Conservation (phyloP, 2,888 invertebrate genomes). For the Agonopterix alstromeriana region DNA sequence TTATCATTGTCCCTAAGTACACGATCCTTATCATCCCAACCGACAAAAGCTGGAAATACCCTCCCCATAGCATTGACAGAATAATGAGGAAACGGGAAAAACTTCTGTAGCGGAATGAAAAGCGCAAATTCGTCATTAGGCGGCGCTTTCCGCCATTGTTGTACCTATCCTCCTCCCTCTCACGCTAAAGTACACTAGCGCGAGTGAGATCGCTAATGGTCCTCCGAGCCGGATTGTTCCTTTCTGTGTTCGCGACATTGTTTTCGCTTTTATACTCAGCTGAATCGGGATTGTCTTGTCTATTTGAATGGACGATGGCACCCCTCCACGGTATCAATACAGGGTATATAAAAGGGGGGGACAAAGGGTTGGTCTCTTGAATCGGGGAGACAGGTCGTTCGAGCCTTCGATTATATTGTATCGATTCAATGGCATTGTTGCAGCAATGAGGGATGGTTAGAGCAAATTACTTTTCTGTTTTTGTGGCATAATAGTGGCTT, state of each 20-base stretch:
- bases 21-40: conserved; percentile 59
- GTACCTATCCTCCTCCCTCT: conserved; percentile 41
- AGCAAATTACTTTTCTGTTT: conserved; percentile 73
- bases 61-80: conserved; percentile 66
- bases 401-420: conserved; percentile 63
- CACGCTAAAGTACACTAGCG: conserved; percentile 19
- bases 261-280: conserved; percentile 73
- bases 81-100: conserved; percentile 76
- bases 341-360: conserved; percentile 69
- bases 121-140: conserved; percentile 78
- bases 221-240: conserved; percentile 74
- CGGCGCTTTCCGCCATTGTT: conserved; percentile 74
- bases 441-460: conserved; percentile 68
- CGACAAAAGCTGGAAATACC: conserved; percentile 59
- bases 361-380: conserved; percentile 76
- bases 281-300: conserved; percentile 77
- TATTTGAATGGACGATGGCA: conserved; percentile 70
- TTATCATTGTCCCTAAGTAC: conserved; percentile 47
- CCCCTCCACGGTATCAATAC: conserved; percentile 75
- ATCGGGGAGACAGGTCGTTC: conserved; percentile 73
- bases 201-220: conserved; percentile 58
- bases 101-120: conserved; percentile 77
- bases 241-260: conserved; percentile 76
- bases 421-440: conserved; percentile 69
- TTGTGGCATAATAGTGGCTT: conserved; percentile 31